Conservation (phyloP, 2,888 invertebrate genomes). For the Cheilosia pagana region DNA sequence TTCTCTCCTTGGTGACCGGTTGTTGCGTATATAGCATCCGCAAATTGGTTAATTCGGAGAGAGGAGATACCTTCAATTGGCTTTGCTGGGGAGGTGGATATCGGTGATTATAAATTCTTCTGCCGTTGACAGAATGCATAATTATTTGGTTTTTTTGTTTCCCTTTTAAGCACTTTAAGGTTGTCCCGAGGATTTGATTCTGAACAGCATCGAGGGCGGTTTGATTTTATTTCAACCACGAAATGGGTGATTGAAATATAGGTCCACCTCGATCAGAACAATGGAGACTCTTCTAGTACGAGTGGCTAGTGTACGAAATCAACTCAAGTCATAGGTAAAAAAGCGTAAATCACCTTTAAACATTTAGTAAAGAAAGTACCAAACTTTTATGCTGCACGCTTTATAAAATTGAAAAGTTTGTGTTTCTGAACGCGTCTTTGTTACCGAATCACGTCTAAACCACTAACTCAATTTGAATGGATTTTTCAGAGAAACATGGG, state of each 20-base stretch:
- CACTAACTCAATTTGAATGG: too few species aligned
- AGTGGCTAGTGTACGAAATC: too few species aligned
- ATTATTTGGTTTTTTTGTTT: constrained; percentile 30
- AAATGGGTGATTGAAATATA: too few species aligned
- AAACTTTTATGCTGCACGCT: too few species aligned
- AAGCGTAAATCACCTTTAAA: background rate
- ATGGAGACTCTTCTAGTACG: too few species aligned
- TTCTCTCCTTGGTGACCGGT: constrained; percentile 11
- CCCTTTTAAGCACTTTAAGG: background rate
- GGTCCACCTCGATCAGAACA: too few species aligned
- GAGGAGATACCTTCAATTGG: constrained; percentile 45
- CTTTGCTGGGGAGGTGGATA: constrained; percentile 45
- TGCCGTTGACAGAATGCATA: constrained; percentile 66
- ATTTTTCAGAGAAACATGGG: too few species aligned
- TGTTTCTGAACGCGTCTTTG: too few species aligned
- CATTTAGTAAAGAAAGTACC: too few species aligned
- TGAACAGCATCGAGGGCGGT: background rate
- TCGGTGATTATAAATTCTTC: constrained; percentile 70
- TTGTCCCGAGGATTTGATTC: background rate
- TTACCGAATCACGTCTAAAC: too few species aligned
- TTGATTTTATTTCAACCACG: background rate
- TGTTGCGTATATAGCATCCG: constrained; percentile 21
- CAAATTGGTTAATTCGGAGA: constrained; percentile 58
- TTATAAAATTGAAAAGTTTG: too few species aligned
- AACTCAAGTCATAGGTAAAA: background rate